A percentile compares a stretch with the other conserved stretches of the same genome.
phyloP scores from a whole-genome alignment of 2,113 vertebrate genomes.

The Anas platyrhynchos region DNA sequence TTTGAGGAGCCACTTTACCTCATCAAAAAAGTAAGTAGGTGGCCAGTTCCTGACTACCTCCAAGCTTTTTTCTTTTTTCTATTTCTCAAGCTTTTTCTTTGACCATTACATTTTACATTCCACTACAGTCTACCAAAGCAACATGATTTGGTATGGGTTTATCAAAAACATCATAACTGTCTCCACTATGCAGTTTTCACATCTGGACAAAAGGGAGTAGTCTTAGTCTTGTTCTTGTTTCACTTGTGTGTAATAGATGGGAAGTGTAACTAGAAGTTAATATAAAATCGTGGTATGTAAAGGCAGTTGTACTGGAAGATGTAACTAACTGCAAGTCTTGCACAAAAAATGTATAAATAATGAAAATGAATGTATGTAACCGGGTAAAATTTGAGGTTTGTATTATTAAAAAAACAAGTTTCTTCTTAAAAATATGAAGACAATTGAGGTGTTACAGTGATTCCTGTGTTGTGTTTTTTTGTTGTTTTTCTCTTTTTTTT shows the following conservation, averaged over 20 bases:
- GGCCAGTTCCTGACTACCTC: neutral
- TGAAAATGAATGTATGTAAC: neutral
- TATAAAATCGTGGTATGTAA: neutral
- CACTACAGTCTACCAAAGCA: neutral
- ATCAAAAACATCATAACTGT: neutral
- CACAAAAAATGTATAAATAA: slow-evolving; percentile 13
- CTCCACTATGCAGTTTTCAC: neutral
- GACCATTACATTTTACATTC: neutral
- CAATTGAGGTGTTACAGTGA: neutral
- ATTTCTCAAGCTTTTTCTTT: neutral
- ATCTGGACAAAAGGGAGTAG: neutral
- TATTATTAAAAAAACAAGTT: slow-evolving; percentile 20
- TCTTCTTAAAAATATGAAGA: neutral
- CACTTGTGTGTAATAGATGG: neutral
- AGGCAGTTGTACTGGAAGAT: slow-evolving; percentile 8
- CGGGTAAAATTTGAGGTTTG: neutral
- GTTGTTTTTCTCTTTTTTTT: neutral
- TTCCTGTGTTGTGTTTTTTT: neutral
- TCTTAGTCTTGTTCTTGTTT: neutral
- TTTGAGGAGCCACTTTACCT: neutral
- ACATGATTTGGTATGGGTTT: neutral
- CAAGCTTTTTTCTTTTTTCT: neutral
- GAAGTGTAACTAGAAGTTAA: neutral
- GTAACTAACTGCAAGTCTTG: neutral
- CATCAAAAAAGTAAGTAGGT: neutral